phyloP scores from a whole-genome alignment of 2,888 invertebrate species.

The Sminthurides aquaticus region DNA sequence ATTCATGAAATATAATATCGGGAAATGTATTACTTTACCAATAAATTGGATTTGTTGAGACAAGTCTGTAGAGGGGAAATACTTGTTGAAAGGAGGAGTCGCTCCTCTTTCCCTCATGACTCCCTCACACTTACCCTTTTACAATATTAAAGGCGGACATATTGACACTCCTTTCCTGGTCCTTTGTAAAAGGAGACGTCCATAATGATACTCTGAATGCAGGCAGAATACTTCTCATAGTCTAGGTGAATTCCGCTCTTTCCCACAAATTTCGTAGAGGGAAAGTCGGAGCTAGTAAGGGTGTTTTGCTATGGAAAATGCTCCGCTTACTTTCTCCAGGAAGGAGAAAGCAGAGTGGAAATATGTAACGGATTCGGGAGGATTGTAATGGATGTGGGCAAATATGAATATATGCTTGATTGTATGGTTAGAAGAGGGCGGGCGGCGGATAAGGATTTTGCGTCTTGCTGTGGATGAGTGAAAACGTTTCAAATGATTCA shows the following conservation, averaged over 20 bases:
- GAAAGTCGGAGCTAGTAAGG: not conserved
- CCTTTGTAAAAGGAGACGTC: too few species aligned
- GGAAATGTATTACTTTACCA: not conserved
- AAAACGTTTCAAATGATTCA: too few species aligned
- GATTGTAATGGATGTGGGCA: too few species aligned
- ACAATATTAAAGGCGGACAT: not conserved
- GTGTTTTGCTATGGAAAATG: not conserved
- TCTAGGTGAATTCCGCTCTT: not conserved
- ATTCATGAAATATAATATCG: not conserved
- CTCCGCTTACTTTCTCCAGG: too few species aligned
- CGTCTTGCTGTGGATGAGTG: too few species aligned
- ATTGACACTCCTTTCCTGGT: not conserved
- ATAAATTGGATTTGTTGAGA: slow-evolving; percentile 23
- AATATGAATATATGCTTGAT: too few species aligned
- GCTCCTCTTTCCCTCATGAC: not conserved
- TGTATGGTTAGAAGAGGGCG: too few species aligned
- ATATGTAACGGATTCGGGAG: too few species aligned
- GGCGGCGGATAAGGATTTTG: too few species aligned
- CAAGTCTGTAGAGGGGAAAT: slow-evolving; percentile 11
- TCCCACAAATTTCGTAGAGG: not conserved
- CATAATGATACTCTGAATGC: too few species aligned
- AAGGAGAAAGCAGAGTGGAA: too few species aligned
- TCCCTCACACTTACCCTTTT: not conserved
- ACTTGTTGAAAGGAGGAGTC: not conserved
- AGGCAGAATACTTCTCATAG: too few species aligned